Evolutionary conservation across 2,888 invertebrate species (phyloP), one percentile per base, ranked within the genome.

Genomic region (Andricus curvator): DNA sequence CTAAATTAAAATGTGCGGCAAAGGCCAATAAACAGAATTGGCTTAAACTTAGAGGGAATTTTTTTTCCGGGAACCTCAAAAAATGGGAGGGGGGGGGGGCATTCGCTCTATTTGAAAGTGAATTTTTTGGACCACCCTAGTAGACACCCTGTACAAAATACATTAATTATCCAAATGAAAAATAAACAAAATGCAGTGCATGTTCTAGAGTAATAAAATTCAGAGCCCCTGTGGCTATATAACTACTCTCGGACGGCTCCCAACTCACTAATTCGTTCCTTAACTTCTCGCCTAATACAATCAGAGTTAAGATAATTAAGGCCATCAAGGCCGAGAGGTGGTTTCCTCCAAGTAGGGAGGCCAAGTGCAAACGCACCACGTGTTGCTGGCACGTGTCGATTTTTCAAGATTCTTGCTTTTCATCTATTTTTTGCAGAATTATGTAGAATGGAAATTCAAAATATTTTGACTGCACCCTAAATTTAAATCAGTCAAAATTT

Each of bases 211-310:
- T 60, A 74, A 74, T 74, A 74, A 74, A 74, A 74, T 60, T 60
- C 56, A 74, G 56, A 74, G n/a, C 74, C 74, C 56, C 56, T 37
- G 33, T 74, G 74, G 56, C 74, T 74, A 56, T 74, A 74, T 74
- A 74, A 51, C 51, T 56, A 51, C 44, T 51, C 66, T 60, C 41
- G 44, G 80, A 81, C 76, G 68, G 67, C 70, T 76, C 68, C 83
- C 85, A 86, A 86, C 89, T 89, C 85, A 82, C 87, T 87, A 89
- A 89, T 87, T 87, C 88, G 88, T 89, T 89, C 87, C 88, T 89
- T 87, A 88, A 78, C 83, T 83, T 81, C 78, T 76, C 70, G 65
- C 77, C 79, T 80, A 81, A 83, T 83, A 76, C 83, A 81, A 83
- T 83, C 83, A 80, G 83, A 83, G 83, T 80, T 80, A 81, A 81